These are phyloP conservation scores for Camponotus pennsylvanicus DNA, from an alignment of 1,140 invertebrate species.

Conservation along the genomic window DNA sequence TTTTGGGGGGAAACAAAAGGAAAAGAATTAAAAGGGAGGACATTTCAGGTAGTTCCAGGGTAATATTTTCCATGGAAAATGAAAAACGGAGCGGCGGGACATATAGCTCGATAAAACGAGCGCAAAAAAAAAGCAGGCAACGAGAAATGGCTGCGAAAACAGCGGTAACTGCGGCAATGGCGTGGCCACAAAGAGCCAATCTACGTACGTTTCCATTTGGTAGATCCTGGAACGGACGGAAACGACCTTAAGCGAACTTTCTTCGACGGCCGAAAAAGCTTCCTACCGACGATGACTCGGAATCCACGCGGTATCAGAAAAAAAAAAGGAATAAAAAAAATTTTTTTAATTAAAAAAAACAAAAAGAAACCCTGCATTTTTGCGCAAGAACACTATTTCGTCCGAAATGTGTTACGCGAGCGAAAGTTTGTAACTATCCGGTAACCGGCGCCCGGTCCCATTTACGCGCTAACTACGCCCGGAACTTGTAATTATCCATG, in stretches of 20 bases:
- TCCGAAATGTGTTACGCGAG: slow-evolving; percentile 27
- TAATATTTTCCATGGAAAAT: slow-evolving; percentile 49
- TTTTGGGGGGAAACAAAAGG: slow-evolving; percentile 34
- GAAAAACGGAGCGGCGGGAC: slow-evolving; percentile 38
- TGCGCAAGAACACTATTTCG: slow-evolving; percentile 8
- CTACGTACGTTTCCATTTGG: slow-evolving; percentile 21
- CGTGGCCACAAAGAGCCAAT: slow-evolving; percentile 40
- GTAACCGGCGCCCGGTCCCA: slow-evolving; percentile 37
- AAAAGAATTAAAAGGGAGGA: slow-evolving; percentile 46
- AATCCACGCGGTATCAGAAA: slow-evolving; percentile 24
- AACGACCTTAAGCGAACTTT: slow-evolving; percentile 28
- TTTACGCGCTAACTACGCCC: slow-evolving; percentile 63
- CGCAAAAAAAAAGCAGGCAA: slow-evolving; percentile 47
- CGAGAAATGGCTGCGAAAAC: slow-evolving; percentile 40
- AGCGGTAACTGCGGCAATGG: slow-evolving; percentile 15
- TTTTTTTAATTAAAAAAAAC: too few relatives aligned
- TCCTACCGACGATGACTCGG: slow-evolving; percentile 14
- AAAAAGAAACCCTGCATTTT: neutral
- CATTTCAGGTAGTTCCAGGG: slow-evolving; percentile 32
- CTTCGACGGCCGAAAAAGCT: slow-evolving; percentile 31
- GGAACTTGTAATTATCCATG: slow-evolving; percentile 69
- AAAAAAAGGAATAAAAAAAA: neutral
- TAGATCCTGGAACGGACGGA: neutral
- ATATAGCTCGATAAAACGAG: slow-evolving; percentile 27
- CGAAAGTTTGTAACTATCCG: slow-evolving; percentile 55